Evolutionary conservation across 2,888 invertebrate genomes (phyloP).

Genomic region (Caenorhabditis sp.): DNA sequence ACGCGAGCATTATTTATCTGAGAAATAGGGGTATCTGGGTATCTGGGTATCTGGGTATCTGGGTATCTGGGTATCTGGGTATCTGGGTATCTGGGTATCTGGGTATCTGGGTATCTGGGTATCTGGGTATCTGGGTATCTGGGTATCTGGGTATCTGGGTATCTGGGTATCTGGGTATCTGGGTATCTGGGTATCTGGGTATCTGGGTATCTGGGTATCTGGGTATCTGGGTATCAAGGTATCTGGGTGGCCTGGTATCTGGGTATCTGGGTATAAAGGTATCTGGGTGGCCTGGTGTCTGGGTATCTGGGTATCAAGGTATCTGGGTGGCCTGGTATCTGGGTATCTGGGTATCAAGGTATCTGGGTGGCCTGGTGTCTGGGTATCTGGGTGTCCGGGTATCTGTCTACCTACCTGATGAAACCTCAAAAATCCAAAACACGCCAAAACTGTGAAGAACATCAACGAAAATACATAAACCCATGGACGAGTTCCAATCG

Average conservation of each 20-base stretch:
- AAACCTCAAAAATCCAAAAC: conserved; percentile 56
- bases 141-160: neutral
- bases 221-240: neutral
- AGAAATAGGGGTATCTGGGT: conserved; percentile 8
- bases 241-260: too few relatives aligned
- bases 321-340: neutral
- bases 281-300: neutral
- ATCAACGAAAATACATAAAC: conserved; percentile 42
- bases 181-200: neutral
- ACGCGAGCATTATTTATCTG: conserved; percentile 62
- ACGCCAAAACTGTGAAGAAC: conserved; percentile 42
- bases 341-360: neutral
- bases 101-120: neutral
- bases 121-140: neutral
- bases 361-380: neutral
- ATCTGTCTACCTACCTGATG: conserved; percentile 49
- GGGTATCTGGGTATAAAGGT: too few relatives aligned
- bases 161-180: neutral
- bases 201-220: neutral
- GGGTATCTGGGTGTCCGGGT: neutral
- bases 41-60: neutral
- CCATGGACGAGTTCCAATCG: conserved; percentile 55
- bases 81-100: neutral
- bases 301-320: neutral
- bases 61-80: neutral